Evolutionary conservation across 2,888 invertebrate species (phyloP), one percentile per base, ranked within the genome.

Genomic region (Megalurothrips usitatus): DNA sequence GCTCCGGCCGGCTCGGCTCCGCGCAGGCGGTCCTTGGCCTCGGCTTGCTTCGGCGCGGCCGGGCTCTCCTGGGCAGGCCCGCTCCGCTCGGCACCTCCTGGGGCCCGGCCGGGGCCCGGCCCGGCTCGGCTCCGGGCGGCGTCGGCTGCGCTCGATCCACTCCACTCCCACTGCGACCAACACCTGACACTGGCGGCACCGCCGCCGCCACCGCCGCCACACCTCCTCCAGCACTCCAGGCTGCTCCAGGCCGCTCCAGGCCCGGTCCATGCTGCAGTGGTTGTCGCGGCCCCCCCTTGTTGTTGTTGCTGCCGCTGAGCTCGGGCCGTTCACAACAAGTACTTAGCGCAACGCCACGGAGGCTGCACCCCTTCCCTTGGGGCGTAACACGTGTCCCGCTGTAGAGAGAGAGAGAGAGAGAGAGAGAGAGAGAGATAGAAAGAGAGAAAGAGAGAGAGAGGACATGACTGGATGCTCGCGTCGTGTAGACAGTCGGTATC

Each of bases 1-100:
- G 68, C 68, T 75, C 68, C 68, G 58, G 58, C 58, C 58, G 68
- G 68, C 68, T 26, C 68, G 68, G 68, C 68, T 75, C 68, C 68
- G 26, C 58, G 23, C 68, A 75, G 26, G 68, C 58, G 58, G 68
- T 19, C 68, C 68, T 26, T 26, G 23, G 68, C 63, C 10, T 19
- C 26, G 68, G 23, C n/a, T 52, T n/a, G 52, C 49, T 49, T 9
- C 23, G 68, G 68, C 68, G 68, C 68, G 68, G 68, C 68, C 23
- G 68, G 23, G 68, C 68, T 75, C 68, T n/a, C 26, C 23, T 23
- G 68, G 9, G 68, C 68, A 26, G 68, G 14, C 52, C 52, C 6
- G 52, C 58, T 58, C 58, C 14, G 58, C 58, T 58, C 58, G 19
- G 58, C 19, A 19, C 52, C 52, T 19, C 34, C 58, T 52, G 19